phyloP scores from a whole-genome alignment of 2,888 invertebrate genomes.

The Pristionchus arcanus region DNA sequence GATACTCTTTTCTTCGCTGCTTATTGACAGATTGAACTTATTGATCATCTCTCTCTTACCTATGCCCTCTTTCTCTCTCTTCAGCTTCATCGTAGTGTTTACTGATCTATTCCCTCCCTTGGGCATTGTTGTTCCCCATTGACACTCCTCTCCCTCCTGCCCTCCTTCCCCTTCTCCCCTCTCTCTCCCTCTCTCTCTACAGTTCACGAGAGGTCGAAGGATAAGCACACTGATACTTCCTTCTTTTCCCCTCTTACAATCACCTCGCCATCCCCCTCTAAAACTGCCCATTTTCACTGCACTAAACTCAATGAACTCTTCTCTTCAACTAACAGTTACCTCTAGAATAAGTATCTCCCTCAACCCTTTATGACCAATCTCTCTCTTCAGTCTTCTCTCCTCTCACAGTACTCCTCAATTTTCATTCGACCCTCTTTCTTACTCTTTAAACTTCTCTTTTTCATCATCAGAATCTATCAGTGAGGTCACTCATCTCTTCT shows the following conservation, averaged over 20 bases:
- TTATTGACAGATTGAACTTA: neutral
- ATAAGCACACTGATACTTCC: neutral
- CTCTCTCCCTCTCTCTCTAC: neutral
- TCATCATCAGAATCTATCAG: neutral
- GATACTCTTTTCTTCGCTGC: slow-evolving; percentile 32
- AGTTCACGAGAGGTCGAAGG: neutral
- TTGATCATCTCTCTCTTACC: slow-evolving; percentile 51
- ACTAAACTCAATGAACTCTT: slow-evolving; percentile 1
- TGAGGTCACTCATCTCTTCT: slow-evolving; percentile 12
- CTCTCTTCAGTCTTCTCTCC: neutral
- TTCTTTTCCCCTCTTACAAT: neutral
- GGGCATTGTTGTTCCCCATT: slow-evolving; percentile 11
- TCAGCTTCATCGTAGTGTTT: neutral
- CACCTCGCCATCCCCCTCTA: neutral
- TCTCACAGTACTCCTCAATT: neutral
- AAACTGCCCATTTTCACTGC: neutral
- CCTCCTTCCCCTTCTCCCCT: neutral
- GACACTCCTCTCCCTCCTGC: slow-evolving; percentile 4
- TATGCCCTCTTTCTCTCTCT: neutral
- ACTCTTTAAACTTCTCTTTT: slow-evolving; percentile 13
- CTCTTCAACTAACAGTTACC: slow-evolving; percentile 6
- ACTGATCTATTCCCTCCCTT: slow-evolving; percentile 13
- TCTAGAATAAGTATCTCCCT: slow-evolving; percentile 1
- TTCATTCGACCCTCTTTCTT: neutral
- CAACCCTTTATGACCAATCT: neutral